Base-by-base conservation (phyloP, 2,113 vertebrate species). In the Nyctereutes procyonoides region DNA sequence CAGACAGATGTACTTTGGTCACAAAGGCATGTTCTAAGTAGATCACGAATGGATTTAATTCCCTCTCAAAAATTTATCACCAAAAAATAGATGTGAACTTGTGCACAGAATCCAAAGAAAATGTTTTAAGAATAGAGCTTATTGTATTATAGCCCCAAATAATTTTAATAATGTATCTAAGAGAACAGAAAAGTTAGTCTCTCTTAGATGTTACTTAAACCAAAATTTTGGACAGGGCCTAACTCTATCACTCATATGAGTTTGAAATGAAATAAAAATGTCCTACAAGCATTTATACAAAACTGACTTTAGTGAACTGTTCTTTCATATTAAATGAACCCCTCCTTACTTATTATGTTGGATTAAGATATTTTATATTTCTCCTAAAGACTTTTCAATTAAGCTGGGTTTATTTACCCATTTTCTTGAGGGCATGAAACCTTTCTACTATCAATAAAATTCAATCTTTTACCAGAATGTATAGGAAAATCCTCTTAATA, bases 191-290 rank as follows among this genome's bases (percentile, higher is more conserved):
- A 90, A 92, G 38, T 26, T 88, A 88, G 14, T 51, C 38, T 67
- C 63, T 85, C 65, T 30, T 32, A 56, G 22, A 53, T 67, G 63
- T 60, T 15, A 87, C 26, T 56, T 83, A 60, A 93, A 86, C 26
- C 10, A 53, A 94, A 65, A 92, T 24, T 77, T 90, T 90, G 48
- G 92, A 88, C 24, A 97, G 48, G 16, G 15, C 19, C 77, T 91
- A 63, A 65, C 32, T 92, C n/a, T 90, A 90, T 71, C 38, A 83
- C 56, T 62, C 53, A 62, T 17, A 55, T 4, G 30, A 15, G 8
- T 53, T 51, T 88, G 53, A 96, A 93, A 88, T 63, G 14, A 90
- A 97, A 95, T 81, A 32, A 92, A 95, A 96, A 81, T 22, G 53
- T 28, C 32, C 65, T 77, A 80, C 2, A 71, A 80, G 43, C 6